These are phyloP conservation scores for Drosophila yakuba DNA, from an alignment of 1,140 invertebrate species.

Conservation along the genomic window DNA sequence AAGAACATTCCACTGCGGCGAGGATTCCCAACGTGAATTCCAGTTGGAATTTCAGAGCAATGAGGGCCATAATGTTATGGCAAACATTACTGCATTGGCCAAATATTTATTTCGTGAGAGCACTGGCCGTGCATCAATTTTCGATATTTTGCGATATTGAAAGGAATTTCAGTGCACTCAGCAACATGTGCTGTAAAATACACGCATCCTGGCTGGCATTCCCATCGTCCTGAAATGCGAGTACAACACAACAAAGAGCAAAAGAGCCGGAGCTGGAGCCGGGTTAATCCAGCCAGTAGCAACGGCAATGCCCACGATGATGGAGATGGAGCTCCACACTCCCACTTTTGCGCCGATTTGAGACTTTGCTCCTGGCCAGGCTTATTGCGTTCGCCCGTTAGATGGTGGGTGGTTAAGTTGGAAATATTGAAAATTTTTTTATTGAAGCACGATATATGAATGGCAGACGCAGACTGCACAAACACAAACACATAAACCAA, in stretches of 20 bases:
- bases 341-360: background rate
- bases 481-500: background rate
- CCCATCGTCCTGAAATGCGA: conserved; percentile 4
- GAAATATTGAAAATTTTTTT: conserved; percentile 79
- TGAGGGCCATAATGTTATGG: conserved; percentile 42
- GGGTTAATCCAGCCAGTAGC: conserved; percentile 56
- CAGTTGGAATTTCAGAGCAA: conserved; percentile 19
- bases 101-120: conserved; percentile 71
- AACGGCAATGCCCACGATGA: conserved; percentile 52
- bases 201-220: conserved; percentile 35
- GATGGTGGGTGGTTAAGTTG: conserved; percentile 37
- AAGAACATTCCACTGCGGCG: conserved; percentile 16
- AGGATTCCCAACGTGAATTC: conserved; percentile 13
- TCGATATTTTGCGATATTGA: conserved; percentile 56
- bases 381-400: conserved; percentile 10
- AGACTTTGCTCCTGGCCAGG: conserved; percentile 11
- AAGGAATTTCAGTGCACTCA: conserved; percentile 52
- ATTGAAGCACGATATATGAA: conserved; percentile 70
- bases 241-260: conserved; percentile 22
- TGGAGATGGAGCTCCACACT: background rate
- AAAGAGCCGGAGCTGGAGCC: conserved; percentile 47
- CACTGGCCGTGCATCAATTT: conserved; percentile 43
- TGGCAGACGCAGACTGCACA: conserved; percentile 26
- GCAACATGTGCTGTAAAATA: conserved; percentile 53
- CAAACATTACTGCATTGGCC: conserved; percentile 53